Evolutionary conservation across 1,140 invertebrate genomes (phyloP), one percentile per base, ranked within the genome.

Genomic region (Psilanteris sp.): DNA sequence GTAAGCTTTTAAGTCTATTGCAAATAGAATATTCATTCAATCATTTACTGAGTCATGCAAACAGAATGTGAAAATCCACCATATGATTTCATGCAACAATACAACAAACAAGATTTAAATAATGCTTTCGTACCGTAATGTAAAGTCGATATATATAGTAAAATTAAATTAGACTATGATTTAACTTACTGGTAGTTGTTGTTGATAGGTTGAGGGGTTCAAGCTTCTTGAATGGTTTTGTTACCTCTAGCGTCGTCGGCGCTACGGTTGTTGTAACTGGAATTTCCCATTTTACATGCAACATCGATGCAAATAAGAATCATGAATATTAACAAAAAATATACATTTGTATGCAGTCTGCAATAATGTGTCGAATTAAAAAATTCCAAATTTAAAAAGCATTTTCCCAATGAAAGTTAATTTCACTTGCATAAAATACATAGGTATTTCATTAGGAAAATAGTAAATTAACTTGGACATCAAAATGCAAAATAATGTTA

Each of bases 251-350:
- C 20, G 86, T 87, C 10, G 84, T 81, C 7, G 86, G 83, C 10
- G 79, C 79, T 79, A 86, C 79, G 16, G 85, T 88, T 61, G 87
- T 87, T 67, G 87, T 88, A 82, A 88, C 87, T 89, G 87, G 48
- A 81, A 85, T 86, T 80, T 80, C 85, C 83, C 81, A 84, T 83
- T 85, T 81, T 84, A 77, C 87, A 88, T 89, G 87, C 84, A 89
- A 87, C 85, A 87, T 80, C 79, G 85, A 88, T 87, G 85, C 83
- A 83, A 87, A 85, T 78, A 74, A 85, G 80, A 82, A 74, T 79
- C 67, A 62, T 66, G 75, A 72, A 73, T 64, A 77, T 79, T 77
- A 82, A 80, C 74, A 73, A 54, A 78, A 78, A 78, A 46, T 20
- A 11, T 27, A 66, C 48, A 32, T 26, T 46, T 41, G 20, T 43